Conservation (phyloP, 2,113 vertebrate species). For the Nyctibius bracteatus region DNA sequence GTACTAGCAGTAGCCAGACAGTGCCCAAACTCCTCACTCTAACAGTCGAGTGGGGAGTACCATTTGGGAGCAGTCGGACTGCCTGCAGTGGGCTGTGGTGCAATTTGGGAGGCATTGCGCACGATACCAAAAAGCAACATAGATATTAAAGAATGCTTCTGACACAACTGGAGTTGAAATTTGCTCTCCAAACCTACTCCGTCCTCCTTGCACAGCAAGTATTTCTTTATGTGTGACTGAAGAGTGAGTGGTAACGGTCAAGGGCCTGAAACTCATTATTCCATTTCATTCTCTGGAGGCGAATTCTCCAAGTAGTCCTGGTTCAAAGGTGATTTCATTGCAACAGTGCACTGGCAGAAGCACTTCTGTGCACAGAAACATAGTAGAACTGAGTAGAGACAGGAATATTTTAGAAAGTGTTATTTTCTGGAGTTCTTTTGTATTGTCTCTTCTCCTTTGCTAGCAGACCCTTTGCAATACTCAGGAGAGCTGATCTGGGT, state of each 20-base stretch:
- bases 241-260: neutral
- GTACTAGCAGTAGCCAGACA: neutral
- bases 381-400: neutral
- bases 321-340: neutral
- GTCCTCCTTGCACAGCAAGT: neutral
- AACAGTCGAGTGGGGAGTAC: rapidly evolving
- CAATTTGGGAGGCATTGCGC: neutral
- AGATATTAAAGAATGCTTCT: neutral
- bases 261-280: neutral
- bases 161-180: neutral
- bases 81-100: neutral
- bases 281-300: neutral
- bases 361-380: neutral
- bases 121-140: neutral
- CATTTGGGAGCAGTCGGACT: neutral
- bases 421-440: neutral
- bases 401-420: neutral
- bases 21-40: neutral
- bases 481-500: neutral
- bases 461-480: neutral
- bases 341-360: neutral
- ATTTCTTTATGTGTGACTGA: neutral
- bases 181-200: neutral
- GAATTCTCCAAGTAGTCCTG: neutral
- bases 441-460: neutral